A percentile compares a stretch with the other conserved stretches of the same genome.
phyloP scores from a whole-genome alignment of 2,113 vertebrate species.

The Oriolus oriolus region DNA sequence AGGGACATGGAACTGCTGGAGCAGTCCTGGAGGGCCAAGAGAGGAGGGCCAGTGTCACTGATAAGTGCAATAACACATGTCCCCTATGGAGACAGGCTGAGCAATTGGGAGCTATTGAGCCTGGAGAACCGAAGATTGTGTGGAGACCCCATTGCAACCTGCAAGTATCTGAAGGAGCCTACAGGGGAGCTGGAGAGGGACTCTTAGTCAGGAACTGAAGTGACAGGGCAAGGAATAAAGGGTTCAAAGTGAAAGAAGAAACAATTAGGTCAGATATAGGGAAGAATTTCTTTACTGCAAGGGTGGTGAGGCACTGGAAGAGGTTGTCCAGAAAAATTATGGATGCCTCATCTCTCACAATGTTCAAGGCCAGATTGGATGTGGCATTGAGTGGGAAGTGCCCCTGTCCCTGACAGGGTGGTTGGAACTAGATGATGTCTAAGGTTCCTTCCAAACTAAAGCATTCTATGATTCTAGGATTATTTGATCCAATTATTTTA shows the following conservation, averaged over 20 bases:
- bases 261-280: neutral
- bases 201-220: neutral
- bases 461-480: neutral
- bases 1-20: neutral
- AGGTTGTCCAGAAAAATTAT: neutral
- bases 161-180: neutral
- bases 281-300: neutral
- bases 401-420: neutral
- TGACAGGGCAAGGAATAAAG: neutral
- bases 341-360: neutral
- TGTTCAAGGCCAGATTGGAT: neutral
- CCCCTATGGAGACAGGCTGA: neutral
- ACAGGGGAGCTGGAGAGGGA: neutral
- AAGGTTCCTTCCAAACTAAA: neutral
- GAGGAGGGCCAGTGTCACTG: neutral
- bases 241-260: neutral
- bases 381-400: neutral
- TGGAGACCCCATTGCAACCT: too few relatives aligned
- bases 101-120: neutral
- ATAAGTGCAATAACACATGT: neutral
- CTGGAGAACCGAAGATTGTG: neutral
- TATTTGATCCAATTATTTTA: neutral
- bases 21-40: neutral
- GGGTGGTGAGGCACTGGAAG: rapidly evolving
- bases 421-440: neutral